These are phyloP conservation scores for Drosophila quinaria DNA, from an alignment of 2,888 invertebrate genomes.

Conservation along the genomic window DNA sequence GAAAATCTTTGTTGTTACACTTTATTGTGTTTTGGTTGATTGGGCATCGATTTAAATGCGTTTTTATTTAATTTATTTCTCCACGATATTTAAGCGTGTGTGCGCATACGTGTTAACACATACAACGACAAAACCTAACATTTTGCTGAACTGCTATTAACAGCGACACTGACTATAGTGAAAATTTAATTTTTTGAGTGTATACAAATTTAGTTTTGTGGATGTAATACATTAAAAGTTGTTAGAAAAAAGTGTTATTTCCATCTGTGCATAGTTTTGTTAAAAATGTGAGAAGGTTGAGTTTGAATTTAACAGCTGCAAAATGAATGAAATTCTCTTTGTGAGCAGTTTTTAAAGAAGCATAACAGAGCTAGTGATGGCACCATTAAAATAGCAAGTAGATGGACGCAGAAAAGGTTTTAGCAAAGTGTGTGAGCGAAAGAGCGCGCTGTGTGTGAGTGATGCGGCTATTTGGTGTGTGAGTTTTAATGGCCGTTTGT, in stretches of 20 bases:
- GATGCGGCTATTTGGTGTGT: too few species aligned
- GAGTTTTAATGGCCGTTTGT: too few species aligned
- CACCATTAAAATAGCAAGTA: too few species aligned
- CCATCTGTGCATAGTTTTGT: neutral
- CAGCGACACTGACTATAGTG: conserved; percentile 4
- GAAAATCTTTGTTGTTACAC: conserved; percentile 57
- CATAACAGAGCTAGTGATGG: neutral
- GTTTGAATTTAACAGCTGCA: conserved; percentile 43
- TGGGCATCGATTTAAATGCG: conserved; percentile 68
- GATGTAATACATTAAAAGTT: neutral
- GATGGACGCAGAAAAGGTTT: too few species aligned
- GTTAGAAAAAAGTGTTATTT: neutral
- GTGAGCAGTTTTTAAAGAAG: neutral
- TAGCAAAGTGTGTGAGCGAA: too few species aligned
- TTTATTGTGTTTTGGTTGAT: conserved; percentile 66
- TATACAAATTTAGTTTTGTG: neutral
- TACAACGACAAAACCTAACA: conserved; percentile 40
- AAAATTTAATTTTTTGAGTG: neutral
- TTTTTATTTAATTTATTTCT: conserved; percentile 64
- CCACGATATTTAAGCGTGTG: conserved; percentile 73
- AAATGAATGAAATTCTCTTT: neutral
- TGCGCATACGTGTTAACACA: conserved; percentile 63
- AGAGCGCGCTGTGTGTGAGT: too few species aligned
- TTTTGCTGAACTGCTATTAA: conserved; percentile 58
- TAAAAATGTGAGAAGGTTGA: neutral